Evolutionary conservation across 2,113 vertebrate species (phyloP).

Genomic region (Crotalus tigris): DNA sequence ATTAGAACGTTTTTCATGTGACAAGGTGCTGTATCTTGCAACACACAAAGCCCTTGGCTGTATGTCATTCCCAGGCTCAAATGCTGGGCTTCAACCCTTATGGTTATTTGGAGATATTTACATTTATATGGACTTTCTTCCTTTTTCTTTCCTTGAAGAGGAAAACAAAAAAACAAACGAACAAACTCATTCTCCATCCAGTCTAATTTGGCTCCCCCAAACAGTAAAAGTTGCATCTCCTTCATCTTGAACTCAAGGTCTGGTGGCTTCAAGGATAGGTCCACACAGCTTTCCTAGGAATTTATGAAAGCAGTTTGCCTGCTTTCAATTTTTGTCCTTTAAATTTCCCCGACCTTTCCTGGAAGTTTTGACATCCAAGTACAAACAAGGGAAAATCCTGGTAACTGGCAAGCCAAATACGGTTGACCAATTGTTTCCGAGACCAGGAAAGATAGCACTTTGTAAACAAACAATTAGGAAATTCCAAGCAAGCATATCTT

Average conservation of each 20-base stretch:
- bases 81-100: background rate
- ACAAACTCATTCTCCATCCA: background rate
- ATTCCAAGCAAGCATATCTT: background rate
- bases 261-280: background rate
- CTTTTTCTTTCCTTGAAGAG: background rate
- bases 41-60: background rate
- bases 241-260: background rate
- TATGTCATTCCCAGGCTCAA: background rate
- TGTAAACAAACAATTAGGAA: background rate
- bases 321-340: background rate
- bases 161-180: background rate
- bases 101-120: background rate
- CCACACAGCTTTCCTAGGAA: background rate
- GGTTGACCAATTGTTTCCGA: background rate
- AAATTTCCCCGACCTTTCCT: background rate
- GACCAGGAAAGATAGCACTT: background rate
- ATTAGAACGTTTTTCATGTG: background rate
- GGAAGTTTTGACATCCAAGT: background rate
- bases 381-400: background rate
- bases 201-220: too few relatives aligned
- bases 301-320: background rate
- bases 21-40: background rate
- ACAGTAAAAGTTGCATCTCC: too few relatives aligned
- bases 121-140: background rate
- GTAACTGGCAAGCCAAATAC: background rate